Evolutionary conservation across 2,888 invertebrate species (phyloP), one percentile per base, ranked within the genome.

Genomic region (Alloscopus bannaensis): DNA sequence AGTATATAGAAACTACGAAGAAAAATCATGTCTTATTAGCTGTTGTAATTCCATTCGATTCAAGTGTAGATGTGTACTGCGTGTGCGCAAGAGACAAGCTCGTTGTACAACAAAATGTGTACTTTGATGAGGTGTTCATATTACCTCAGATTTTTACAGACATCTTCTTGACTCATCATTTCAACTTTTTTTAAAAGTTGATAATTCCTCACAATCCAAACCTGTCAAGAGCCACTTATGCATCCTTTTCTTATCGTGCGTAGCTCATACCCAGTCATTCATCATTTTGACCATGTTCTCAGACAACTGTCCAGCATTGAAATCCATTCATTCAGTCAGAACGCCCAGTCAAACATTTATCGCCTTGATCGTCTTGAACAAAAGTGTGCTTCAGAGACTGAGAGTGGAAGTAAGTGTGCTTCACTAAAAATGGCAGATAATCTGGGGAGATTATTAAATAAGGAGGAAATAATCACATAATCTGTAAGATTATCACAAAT

Each of bases 201-300:
- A 77, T 70, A 78, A 78, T 78, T 78, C 78, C 28, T 78, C 71
- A 77, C 77, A 77, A 70, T 78, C 66, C 47, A 71, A 78, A 78
- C 78, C 71, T 78, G 78, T 78, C 78, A 78, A 66, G 71, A 71
- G 60, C 78, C 66, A 78, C 78, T 78, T 78, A 78, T 71, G 71
- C 40, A 59, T n/a, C n/a, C 60, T 18, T 52, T 69, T 77, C 76
- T 77, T 69, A 69, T 77, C 66, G 45, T 55, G n/a, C n/a, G n/a
- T 72, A 64, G 62, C 76, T 76, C 71, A 65, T 70, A 66, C 60
- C 28, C 59, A 60, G 71, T 71, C 78, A 78, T 78, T 71, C 71
- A 78, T 78, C 78, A 78, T 78, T 71, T 78, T 71, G 59, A 36
- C 73, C n/a, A n/a, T n/a, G n/a, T 75, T 57, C 47, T 66, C 73